Evolutionary conservation across 2,888 invertebrate genomes (phyloP).

Genomic region (Oscheius onirici): DNA sequence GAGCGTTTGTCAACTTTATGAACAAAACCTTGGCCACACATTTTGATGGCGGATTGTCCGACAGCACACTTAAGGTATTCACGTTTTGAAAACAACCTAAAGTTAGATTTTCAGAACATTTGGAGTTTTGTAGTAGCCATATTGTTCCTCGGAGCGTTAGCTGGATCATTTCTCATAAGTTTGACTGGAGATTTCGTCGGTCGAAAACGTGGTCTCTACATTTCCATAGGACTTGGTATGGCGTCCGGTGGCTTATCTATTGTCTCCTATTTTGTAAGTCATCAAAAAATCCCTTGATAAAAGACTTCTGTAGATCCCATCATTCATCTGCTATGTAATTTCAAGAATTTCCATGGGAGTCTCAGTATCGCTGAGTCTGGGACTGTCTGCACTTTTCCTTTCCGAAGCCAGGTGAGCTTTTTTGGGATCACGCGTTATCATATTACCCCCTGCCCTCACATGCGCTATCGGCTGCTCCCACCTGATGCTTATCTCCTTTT

Average conservation of each 20-base stretch:
- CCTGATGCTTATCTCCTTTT: not conserved
- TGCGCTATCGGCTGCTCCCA: conserved; percentile 6
- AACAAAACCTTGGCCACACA: conserved; percentile 44
- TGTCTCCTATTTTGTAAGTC: conserved; percentile 55
- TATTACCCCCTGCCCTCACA: not conserved
- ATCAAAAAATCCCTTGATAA: not conserved
- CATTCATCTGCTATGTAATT: conserved; percentile 58
- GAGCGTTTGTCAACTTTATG: conserved; percentile 56
- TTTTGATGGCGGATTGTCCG: conserved; percentile 33
- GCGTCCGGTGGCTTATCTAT: conserved; percentile 49
- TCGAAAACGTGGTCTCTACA: conserved; percentile 55
- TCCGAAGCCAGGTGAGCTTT: conserved; percentile 49
- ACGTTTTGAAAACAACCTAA: not conserved
- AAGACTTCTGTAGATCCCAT: conserved; percentile 36
- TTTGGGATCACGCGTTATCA: conserved; percentile 3
- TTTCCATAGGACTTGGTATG: conserved; percentile 49
- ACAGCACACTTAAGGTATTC: conserved; percentile 40
- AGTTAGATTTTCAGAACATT: conserved; percentile 49
- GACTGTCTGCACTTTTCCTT: conserved; percentile 52
- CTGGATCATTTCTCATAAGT: conserved; percentile 52
- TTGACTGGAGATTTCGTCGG: conserved; percentile 56
- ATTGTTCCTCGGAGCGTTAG: conserved; percentile 60
- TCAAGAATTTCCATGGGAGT: conserved; percentile 60
- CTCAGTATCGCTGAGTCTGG: conserved; percentile 55
- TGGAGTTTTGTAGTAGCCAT: conserved; percentile 64